These are phyloP conservation scores for Melinaea marsaeus DNA, from an alignment of 2,888 invertebrate genomes.

Conservation along the genomic window DNA sequence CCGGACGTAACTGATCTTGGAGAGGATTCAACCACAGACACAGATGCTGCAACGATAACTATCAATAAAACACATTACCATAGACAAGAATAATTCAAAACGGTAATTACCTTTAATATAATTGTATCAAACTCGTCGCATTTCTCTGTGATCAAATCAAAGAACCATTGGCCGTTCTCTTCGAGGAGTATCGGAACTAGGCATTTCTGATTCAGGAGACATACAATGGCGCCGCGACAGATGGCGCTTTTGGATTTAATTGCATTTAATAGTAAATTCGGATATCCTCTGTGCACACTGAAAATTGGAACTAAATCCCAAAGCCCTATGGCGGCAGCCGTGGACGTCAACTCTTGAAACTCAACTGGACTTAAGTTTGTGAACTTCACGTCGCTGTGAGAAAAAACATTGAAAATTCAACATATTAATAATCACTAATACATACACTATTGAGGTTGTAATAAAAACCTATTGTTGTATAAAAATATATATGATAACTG, in stretches of 20 bases:
- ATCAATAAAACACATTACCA: conserved; percentile 15
- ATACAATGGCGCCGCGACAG: conserved; percentile 60
- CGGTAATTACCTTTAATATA: conserved; percentile 72
- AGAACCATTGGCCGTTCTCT: conserved; percentile 69
- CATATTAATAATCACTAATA: no score
- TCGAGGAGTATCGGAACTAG: conserved; percentile 60
- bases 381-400: conserved; percentile 57
- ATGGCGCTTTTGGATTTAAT: conserved; percentile 49
- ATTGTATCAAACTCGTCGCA: conserved; percentile 72
- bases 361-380: conserved; percentile 49
- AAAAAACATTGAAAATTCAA: neutral
- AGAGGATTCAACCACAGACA: conserved; percentile 70
- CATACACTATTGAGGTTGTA: no score
- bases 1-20: conserved; percentile 68
- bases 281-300: conserved; percentile 59
- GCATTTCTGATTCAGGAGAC: conserved; percentile 50
- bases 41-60: conserved; percentile 52
- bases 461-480: no score
- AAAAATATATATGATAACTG: no score
- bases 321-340: conserved; percentile 64
- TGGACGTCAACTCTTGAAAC: conserved; percentile 54
- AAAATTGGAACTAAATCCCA: conserved; percentile 68
- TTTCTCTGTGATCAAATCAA: conserved; percentile 73
- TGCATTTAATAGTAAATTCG: conserved; percentile 53
- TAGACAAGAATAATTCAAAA: conserved; percentile 5